Percentiles rank a stretch among this genome's conserved stretches.
Evolutionary conservation across 2,113 vertebrate genomes (phyloP).

Genomic region (Columbina picui): DNA sequence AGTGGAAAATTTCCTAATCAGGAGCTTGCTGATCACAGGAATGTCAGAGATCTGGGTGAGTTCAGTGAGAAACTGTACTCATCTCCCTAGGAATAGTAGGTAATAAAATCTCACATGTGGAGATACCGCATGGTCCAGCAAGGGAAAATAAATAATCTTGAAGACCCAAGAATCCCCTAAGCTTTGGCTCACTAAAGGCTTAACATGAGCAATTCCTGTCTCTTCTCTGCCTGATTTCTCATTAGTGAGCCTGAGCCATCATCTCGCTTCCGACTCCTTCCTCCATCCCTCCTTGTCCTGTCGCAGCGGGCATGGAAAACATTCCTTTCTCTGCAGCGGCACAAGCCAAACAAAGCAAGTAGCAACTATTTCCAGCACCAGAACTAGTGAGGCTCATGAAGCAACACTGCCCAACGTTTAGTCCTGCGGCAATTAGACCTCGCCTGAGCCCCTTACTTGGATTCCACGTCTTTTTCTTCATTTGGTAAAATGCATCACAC

Average conservation of each 20-base stretch:
- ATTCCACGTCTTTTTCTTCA: background rate
- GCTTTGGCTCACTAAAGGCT: background rate
- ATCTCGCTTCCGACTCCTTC: background rate
- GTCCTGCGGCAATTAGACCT: background rate
- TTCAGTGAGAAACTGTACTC: background rate
- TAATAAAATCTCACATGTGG: background rate
- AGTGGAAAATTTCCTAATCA: background rate
- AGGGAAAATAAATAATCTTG: background rate
- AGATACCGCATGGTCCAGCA: background rate
- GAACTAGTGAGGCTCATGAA: background rate
- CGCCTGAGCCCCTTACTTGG: background rate
- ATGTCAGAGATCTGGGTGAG: background rate
- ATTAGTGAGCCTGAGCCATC: background rate
- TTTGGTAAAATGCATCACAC: background rate
- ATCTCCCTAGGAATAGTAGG: background rate
- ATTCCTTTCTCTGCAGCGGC: background rate
- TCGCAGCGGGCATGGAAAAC: background rate
- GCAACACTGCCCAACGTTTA: background rate
- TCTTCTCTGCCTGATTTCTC: background rate
- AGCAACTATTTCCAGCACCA: background rate
- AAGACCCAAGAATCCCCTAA: background rate
- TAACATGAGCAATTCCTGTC: background rate
- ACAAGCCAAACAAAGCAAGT: conserved; percentile 1
- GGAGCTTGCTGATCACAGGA: background rate
- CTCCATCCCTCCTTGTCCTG: background rate